Base-by-base conservation (phyloP, 35 echinoderm and acorn worm species). In the Ophiothrix spiculata region DNA sequence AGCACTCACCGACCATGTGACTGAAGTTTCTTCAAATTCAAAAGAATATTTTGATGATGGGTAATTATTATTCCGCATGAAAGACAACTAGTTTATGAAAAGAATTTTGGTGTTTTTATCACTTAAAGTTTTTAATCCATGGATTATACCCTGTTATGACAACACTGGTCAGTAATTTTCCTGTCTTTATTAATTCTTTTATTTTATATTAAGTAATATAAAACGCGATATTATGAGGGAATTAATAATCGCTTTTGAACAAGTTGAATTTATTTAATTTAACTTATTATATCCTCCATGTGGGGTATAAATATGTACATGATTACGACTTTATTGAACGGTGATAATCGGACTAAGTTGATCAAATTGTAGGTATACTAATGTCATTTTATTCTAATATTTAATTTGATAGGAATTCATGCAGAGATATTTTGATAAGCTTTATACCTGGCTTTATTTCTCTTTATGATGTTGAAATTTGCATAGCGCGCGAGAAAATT, bases 51-150 rank as follows among this genome's bases (percentile, higher is more conserved):
- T 10, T 6, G 19, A 19, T n/a, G 25, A 28, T 6, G 60, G 10
- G 10, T 15, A 25, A 69, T 69, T 69, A 69, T 15, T 69, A 69
- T 54, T 54, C 45, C 8, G 29, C 25, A 6, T 69, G 6, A 69
- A 69, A 69, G 29, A 28, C 60, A 15, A 2, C 60, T n/a, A n/a
- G n/a, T 69, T 69, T 69, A 2, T 69, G 42, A 69, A 69, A 69
- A 69, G 60, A n/a, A n/a, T 28, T 69, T 69, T 69, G 60, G 60
- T 69, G 60, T 49, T 69, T 69, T 69, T 69, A n/a, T 69, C 60
- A 69, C 60, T 69, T 69, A 49, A 19, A 69, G 3, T 4, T 15
- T 69, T 69, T 69, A 69, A 69, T 15, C 25, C 60, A 12, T 15
- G 8, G 29, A 69, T 69, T 69, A 69, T 69, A 25, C 3, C 4